A percentile compares a stretch with the other conserved stretches of the same genome.
Evolutionary conservation across 1,140 invertebrate species (phyloP).

Genomic region (Drosophila simulans): DNA sequence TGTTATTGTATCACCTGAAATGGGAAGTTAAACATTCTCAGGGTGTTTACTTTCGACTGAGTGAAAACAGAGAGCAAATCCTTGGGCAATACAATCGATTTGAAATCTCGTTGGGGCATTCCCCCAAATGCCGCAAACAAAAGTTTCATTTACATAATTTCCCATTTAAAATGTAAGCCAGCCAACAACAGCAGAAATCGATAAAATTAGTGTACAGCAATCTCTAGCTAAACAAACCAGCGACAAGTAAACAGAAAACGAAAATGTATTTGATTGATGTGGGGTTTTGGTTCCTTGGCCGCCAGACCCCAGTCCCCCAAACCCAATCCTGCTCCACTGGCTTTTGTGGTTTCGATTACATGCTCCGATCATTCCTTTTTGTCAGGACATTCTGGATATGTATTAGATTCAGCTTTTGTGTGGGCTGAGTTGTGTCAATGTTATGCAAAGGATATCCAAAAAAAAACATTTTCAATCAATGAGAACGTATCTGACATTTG

Average conservation of each 20-base stretch:
- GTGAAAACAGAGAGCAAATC: constrained; percentile 34
- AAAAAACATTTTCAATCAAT: constrained; percentile 56
- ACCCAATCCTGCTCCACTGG: neutral
- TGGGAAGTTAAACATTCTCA: constrained; percentile 4
- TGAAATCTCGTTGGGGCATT: constrained; percentile 29
- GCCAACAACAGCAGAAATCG: constrained; percentile 61
- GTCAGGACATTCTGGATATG: constrained; percentile 45
- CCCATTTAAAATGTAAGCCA: constrained; percentile 64
- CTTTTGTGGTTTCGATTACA: constrained; percentile 54
- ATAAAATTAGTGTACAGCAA: constrained; percentile 65
- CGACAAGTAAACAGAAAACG: constrained; percentile 67
- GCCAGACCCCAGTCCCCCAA: no score
- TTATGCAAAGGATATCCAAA: constrained; percentile 50
- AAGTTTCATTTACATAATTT: constrained; percentile 77
- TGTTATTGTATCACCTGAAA: neutral
- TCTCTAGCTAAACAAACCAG: constrained; percentile 54
- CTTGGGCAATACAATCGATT: constrained; percentile 30
- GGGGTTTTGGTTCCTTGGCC: constrained; percentile 18
- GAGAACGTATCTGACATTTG: constrained; percentile 27
- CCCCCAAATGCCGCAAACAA: constrained; percentile 47
- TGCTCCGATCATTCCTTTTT: neutral
- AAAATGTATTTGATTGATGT: constrained; percentile 75
- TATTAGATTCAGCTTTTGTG: constrained; percentile 51
- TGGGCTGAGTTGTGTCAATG: constrained; percentile 50
- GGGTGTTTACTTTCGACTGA: constrained; percentile 12